These are phyloP conservation scores for Brachionus calyciflorus DNA, from an alignment of 1,140 invertebrate genomes.

Conservation along the genomic window DNA sequence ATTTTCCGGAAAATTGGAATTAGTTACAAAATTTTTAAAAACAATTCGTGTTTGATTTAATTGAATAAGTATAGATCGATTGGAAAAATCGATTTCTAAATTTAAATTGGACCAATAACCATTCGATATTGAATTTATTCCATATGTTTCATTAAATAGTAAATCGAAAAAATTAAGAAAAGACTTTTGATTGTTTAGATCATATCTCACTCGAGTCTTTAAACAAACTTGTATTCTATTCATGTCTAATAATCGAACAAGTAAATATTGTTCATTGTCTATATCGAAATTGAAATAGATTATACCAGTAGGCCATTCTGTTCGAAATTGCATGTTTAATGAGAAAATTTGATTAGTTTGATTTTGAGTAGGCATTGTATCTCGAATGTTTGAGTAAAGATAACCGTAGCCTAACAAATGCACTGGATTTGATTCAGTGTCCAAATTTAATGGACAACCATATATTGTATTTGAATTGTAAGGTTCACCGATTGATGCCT, in stretches of 20 bases:
- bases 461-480: constrained; percentile 39
- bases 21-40: constrained; percentile 20
- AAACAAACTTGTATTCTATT: constrained; percentile 9
- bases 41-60: constrained; percentile 18
- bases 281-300: constrained; percentile 31
- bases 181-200: not conserved
- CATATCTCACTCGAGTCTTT: constrained; percentile 15
- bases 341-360: not conserved
- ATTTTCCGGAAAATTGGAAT: not conserved
- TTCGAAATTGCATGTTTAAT: not conserved
- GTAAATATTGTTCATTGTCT: constrained; percentile 38
- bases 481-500: not conserved
- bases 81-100: constrained; percentile 5
- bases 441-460: constrained; percentile 20
- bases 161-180: constrained; percentile 41
- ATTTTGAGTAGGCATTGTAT: not conserved
- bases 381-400: not conserved
- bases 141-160: constrained; percentile 1
- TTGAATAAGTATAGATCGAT: not conserved
- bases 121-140: constrained; percentile 15
- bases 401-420: constrained; percentile 24
- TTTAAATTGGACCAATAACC: constrained; percentile 21
- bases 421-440: not conserved
- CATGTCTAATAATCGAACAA: not conserved
- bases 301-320: not conserved